Conservation (phyloP, 2,113 vertebrate species). For the Calyptomena viridis region DNA sequence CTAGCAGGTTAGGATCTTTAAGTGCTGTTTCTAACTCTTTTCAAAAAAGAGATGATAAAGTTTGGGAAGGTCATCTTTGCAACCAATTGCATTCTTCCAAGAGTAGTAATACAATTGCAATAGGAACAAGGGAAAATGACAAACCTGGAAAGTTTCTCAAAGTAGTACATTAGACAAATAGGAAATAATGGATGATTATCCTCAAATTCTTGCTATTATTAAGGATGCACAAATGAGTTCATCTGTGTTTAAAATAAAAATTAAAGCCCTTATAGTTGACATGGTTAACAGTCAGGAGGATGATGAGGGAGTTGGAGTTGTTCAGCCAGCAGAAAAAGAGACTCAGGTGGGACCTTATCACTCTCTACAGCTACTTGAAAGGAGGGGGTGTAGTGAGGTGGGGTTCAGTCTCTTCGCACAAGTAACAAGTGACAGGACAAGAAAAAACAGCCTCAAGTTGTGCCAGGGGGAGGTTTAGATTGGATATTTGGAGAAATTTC, state of each 20-base stretch:
- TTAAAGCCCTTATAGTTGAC: neutral
- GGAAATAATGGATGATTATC: neutral
- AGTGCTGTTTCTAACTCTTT: neutral
- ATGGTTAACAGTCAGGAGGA: neutral
- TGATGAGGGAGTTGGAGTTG: neutral
- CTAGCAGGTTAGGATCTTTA: neutral
- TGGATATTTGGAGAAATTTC: neutral
- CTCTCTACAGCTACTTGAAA: neutral
- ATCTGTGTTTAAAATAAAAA: neutral
- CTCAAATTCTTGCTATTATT: neutral
- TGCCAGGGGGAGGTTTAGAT: neutral
- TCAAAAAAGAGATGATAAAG: neutral
- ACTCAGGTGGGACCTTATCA: neutral
- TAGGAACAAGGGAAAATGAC: neutral
- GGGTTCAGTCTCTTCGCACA: rapidly evolving
- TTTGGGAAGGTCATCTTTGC: neutral
- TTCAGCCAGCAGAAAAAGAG: neutral
- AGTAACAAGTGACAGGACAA: neutral
- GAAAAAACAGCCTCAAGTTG: neutral
- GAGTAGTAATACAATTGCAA: neutral
- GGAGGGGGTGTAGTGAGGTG: neutral
- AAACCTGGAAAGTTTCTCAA: neutral
- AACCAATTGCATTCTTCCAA: neutral
- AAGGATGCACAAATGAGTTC: neutral
- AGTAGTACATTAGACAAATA: neutral